Conservation (phyloP, 2,888 invertebrate species). For the Troglohyphantes excavatus region DNA sequence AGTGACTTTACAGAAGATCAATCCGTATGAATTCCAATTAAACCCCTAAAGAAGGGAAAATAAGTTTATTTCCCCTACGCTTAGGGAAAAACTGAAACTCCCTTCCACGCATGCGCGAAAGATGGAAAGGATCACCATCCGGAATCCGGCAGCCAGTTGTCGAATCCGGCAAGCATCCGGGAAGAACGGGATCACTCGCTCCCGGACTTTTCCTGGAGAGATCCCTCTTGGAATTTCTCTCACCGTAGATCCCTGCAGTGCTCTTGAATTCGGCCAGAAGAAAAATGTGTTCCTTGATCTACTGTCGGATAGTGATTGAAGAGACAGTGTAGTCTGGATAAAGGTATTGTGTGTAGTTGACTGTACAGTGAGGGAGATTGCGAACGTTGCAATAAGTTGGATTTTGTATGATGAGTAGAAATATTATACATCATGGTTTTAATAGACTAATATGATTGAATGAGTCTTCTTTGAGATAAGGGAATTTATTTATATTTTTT, state of each 20-base stretch:
- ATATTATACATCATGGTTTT: too few species aligned
- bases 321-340: too few species aligned
- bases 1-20: background rate
- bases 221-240: conserved; percentile 3
- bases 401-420: background rate
- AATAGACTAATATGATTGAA: too few species aligned
- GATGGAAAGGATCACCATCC: conserved; percentile 1
- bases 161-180: conserved; percentile 37
- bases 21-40: background rate
- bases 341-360: too few species aligned
- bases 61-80: background rate
- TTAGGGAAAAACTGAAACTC: background rate
- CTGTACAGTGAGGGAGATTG: background rate
- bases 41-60: background rate
- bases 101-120: background rate
- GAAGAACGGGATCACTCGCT: background rate
- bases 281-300: background rate
- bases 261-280: background rate
- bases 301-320: background rate
- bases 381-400: background rate
- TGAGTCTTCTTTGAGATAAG: too few species aligned
- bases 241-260: conserved; percentile 1
- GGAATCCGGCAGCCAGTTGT: conserved; percentile 41
- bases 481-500: too few species aligned
- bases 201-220: conserved; percentile 14